Percentiles rank a stretch among this genome's conserved stretches.
Conservation (phyloP, 2,888 invertebrate genomes). For the Balanococcus diminutus region DNA sequence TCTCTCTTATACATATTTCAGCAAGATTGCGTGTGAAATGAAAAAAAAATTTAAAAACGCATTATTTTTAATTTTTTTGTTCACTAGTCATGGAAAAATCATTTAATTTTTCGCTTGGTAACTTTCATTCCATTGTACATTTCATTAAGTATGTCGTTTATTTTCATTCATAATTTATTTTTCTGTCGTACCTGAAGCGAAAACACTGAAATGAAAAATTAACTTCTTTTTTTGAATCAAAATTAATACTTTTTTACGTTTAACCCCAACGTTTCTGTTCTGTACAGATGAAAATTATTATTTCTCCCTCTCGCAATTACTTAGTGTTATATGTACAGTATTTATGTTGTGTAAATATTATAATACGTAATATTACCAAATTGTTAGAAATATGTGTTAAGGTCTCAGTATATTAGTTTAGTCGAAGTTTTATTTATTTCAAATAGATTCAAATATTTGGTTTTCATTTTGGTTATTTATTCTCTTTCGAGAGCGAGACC, state of each 20-base stretch:
- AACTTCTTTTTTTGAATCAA: neutral
- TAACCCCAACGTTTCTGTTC: neutral
- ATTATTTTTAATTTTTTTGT: neutral
- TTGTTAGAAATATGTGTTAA: constrained; percentile 29
- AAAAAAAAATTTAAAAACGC: too few relatives aligned
- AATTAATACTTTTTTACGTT: neutral
- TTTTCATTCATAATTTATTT: neutral
- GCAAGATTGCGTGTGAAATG: neutral
- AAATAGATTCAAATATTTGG: constrained; percentile 29
- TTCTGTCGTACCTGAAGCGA: constrained; percentile 3
- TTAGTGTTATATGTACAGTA: neutral
- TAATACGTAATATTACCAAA: constrained; percentile 19
- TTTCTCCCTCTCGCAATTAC: neutral
- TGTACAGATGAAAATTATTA: neutral
- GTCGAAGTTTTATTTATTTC: constrained; percentile 13
- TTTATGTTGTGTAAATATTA: constrained; percentile 5
- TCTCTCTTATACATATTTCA: neutral
- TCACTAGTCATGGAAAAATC: constrained; percentile 6
- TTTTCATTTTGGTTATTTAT: constrained; percentile 11
- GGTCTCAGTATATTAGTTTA: constrained; percentile 38
- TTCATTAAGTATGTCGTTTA: neutral
- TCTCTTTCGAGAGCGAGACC: neutral
- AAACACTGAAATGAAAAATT: constrained; percentile 6
- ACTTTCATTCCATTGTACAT: constrained; percentile 34
- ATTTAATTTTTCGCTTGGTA: neutral